A percentile compares a stretch with the other conserved stretches of the same genome.
Conservation (phyloP, 2,797 vertebrate species). For the Uromys caudimaculatus region DNA sequence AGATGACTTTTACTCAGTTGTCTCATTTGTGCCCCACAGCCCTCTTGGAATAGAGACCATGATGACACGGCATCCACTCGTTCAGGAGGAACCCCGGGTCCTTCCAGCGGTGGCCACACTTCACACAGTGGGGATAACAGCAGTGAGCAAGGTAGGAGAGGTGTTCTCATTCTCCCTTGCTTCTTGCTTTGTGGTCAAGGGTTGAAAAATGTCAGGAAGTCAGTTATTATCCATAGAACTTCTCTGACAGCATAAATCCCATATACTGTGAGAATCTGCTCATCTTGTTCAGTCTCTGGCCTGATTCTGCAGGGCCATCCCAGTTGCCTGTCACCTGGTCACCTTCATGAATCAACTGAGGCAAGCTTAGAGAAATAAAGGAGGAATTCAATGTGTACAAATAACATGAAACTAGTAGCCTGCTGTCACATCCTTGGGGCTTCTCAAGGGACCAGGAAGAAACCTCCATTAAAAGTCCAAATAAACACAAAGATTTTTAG, state of each 20-base stretch:
- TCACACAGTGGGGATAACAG: constrained; percentile 99
- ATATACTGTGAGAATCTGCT: background rate
- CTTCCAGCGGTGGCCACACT: constrained; percentile 98
- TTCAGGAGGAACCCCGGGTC: constrained; percentile 97
- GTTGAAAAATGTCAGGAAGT: constrained; percentile 43
- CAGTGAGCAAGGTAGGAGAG: constrained; percentile 98
- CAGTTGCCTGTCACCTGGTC: constrained; percentile 39
- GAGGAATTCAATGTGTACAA: background rate
- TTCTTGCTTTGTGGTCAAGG: constrained; percentile 51
- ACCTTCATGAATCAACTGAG: background rate
- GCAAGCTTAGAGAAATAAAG: constrained; percentile 4
- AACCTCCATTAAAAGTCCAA: background rate
- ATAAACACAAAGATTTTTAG: background rate
- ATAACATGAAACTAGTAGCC: background rate
- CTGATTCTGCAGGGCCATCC: constrained; percentile 28
- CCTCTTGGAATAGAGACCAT: constrained; percentile 99
- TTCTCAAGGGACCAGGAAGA: constrained; percentile 16
- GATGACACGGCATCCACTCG: constrained; percentile 98
- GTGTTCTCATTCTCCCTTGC: constrained; percentile 73
- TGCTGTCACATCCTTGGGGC: background rate
- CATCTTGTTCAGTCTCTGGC: background rate
- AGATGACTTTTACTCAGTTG: constrained; percentile 61
- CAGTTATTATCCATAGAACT: background rate
- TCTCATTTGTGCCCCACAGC: constrained; percentile 87
- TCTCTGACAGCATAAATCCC: constrained; percentile 12